phyloP scores from a whole-genome alignment of 2,113 vertebrate species.

The Donacobius atricapilla region DNA sequence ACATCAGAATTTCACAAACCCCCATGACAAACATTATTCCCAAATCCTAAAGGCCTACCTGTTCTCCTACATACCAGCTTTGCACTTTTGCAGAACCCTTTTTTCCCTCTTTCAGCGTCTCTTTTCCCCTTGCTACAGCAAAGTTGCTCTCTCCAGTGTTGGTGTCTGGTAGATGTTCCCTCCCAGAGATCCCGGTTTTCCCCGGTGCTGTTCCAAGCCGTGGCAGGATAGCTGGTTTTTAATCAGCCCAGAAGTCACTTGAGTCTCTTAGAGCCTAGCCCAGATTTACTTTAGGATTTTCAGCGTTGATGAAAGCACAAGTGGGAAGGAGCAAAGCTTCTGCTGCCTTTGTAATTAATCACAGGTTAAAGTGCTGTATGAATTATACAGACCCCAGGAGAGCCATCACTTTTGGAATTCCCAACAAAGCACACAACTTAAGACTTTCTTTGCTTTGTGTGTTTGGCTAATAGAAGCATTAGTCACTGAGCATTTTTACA shows the following conservation, averaged over 20 bases:
- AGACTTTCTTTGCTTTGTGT: not conserved
- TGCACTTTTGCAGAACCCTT: not conserved
- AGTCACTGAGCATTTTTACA: not conserved
- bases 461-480: not conserved
- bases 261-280: not conserved
- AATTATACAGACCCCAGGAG: not conserved
- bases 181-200: not conserved
- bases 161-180: not conserved
- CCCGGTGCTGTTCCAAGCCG: not conserved
- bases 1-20: not conserved
- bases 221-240: not conserved
- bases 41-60: not conserved
- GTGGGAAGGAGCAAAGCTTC: constrained; percentile 4
- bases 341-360: constrained; percentile 34
- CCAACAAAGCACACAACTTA: not conserved
- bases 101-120: not conserved
- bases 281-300: constrained; percentile 47
- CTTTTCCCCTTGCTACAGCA: not conserved
- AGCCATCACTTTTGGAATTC: not conserved
- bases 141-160: not conserved
- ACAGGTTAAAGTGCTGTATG: constrained; percentile 5
- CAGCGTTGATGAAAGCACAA: constrained; percentile 24
- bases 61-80: not conserved
- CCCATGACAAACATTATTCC: not conserved
- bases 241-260: constrained; percentile 18